A percentile compares a stretch with the other conserved stretches of the same genome.
Evolutionary conservation across 1,140 invertebrate genomes (phyloP).

Genomic region (Lucilia sericata): DNA sequence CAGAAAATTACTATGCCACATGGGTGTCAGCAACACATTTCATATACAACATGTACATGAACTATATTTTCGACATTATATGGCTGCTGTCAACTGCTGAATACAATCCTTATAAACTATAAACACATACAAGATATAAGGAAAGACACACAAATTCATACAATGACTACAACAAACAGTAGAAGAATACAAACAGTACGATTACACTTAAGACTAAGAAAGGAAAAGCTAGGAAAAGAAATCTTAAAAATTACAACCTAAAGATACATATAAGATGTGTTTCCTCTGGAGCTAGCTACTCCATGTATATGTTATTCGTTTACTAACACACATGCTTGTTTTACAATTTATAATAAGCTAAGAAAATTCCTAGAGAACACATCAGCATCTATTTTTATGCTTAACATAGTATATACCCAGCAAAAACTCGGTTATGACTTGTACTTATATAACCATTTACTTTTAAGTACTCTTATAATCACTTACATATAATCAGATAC

Average conservation of each 20-base stretch:
- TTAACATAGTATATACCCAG: background rate
- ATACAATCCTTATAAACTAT: conserved; percentile 29
- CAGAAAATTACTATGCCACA: conserved; percentile 36
- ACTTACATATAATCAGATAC: no score
- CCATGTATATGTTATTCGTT: background rate
- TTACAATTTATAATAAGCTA: conserved; percentile 1
- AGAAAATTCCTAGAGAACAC: conserved; percentile 8
- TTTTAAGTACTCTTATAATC: no score
- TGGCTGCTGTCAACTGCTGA: conserved; percentile 37
- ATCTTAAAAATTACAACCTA: background rate
- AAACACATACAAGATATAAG: background rate
- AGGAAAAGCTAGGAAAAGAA: no score
- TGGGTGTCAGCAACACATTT: conserved; percentile 33
- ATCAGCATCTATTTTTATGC: background rate
- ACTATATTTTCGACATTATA: conserved; percentile 25
- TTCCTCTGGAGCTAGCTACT: no score
- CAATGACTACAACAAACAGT: background rate
- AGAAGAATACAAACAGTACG: background rate
- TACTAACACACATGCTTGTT: background rate
- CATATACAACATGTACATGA: background rate
- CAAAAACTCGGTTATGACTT: no score
- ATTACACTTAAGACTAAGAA: background rate
- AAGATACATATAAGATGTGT: background rate
- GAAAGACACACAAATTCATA: background rate
- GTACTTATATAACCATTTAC: no score